Evolutionary conservation across 2,113 vertebrate species (phyloP).

Genomic region (Halichoeres trimaculatus): DNA sequence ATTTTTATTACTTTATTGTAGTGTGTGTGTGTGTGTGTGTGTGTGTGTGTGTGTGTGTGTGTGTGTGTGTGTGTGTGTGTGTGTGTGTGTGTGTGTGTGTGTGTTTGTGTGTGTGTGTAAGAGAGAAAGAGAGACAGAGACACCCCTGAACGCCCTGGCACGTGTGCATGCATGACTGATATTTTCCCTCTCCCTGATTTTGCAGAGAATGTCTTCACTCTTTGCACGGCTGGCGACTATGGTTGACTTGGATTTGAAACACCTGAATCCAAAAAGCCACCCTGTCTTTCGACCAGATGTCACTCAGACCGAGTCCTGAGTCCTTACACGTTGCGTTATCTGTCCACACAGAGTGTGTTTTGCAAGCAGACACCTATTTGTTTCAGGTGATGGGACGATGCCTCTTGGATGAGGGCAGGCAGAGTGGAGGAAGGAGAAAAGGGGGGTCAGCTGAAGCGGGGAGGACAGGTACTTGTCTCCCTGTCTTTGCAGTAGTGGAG

Average conservation of each 20-base stretch:
- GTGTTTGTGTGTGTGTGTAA: slow-evolving; percentile 24
- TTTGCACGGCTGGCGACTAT: background rate
- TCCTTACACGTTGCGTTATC: slow-evolving; percentile 2
- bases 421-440: background rate
- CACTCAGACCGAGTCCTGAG: slow-evolving; percentile 2
- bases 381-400: slow-evolving; percentile 25
- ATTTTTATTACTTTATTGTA: background rate
- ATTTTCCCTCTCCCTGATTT: slow-evolving; percentile 40
- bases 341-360: slow-evolving; percentile 17
- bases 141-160: background rate
- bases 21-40: slow-evolving; percentile 26
- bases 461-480: slow-evolving; percentile 34
- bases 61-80: slow-evolving; percentile 27
- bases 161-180: slow-evolving; percentile 28
- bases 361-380: slow-evolving; percentile 20
- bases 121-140: background rate
- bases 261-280: slow-evolving; percentile 31
- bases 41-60: background rate
- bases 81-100: too few relatives aligned
- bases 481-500: slow-evolving; percentile 46
- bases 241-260: slow-evolving; percentile 43
- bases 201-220: slow-evolving; percentile 18
- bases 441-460: background rate
- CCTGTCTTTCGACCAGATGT: background rate
- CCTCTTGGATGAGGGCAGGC: slow-evolving; percentile 27